phyloP scores from a whole-genome alignment of 2,888 invertebrate genomes.

The Conops quadrifasciatus region DNA sequence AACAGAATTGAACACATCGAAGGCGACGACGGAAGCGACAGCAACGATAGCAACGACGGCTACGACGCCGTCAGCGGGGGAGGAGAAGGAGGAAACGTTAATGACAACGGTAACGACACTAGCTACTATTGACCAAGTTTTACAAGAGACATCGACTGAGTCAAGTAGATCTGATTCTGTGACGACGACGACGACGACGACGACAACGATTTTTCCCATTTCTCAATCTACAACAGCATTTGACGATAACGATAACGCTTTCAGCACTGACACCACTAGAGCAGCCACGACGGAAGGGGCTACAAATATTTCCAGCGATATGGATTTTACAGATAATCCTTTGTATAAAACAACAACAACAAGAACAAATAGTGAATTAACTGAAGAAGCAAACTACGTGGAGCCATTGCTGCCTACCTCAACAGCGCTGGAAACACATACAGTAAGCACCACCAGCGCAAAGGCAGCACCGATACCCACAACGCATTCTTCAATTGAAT shows the following conservation, averaged over 20 bases:
- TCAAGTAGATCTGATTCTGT: constrained; percentile 10
- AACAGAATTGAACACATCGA: constrained; percentile 15
- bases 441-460: constrained; percentile 45
- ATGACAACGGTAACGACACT: constrained; percentile 38
- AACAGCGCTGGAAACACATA: constrained; percentile 45
- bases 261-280: constrained; percentile 17
- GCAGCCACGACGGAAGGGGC: constrained; percentile 45
- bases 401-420: constrained; percentile 41
- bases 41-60: background rate
- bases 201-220: background rate
- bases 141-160: constrained; percentile 23
- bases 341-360: constrained; percentile 37
- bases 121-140: constrained; percentile 24
- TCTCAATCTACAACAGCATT: background rate
- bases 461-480: constrained; percentile 45
- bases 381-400: constrained; percentile 38
- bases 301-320: constrained; percentile 54
- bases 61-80: constrained; percentile 35
- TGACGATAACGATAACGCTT: constrained; percentile 4
- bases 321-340: constrained; percentile 55
- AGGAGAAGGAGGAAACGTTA: constrained; percentile 30
- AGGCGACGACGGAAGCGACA: constrained; percentile 32
- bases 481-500: background rate
- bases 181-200: constrained; percentile 2
- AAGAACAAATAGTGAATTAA: constrained; percentile 24